Evolutionary conservation across 2,888 invertebrate genomes (phyloP).

Genomic region (Spodoptera exigua): DNA sequence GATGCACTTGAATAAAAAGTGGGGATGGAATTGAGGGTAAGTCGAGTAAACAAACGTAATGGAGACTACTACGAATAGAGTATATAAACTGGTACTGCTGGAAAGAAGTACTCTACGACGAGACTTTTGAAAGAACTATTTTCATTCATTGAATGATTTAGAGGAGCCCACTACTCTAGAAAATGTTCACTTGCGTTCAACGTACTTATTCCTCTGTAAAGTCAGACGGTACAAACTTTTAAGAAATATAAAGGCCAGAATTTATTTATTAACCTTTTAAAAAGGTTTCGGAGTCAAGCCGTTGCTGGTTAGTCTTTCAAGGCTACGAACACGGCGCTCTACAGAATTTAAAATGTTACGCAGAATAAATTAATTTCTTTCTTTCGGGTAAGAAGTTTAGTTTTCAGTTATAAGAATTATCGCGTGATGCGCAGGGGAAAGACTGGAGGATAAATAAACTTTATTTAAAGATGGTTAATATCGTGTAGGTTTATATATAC

Average conservation of each 20-base stretch:
- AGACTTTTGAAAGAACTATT: slow-evolving; percentile 13
- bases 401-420: slow-evolving; percentile 34
- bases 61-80: not conserved
- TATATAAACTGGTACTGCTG: not conserved
- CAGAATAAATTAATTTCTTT: slow-evolving; percentile 37
- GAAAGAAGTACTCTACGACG: slow-evolving; percentile 3
- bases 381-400: slow-evolving; percentile 28
- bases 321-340: slow-evolving; percentile 26
- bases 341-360: slow-evolving; percentile 45
- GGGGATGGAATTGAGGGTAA: slow-evolving; percentile 15
- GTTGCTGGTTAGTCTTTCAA: slow-evolving; percentile 44
- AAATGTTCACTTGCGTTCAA: slow-evolving; percentile 28
- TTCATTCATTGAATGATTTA: slow-evolving; percentile 23
- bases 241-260: slow-evolving; percentile 45
- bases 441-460: slow-evolving; percentile 27
- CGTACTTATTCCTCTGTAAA: slow-evolving; percentile 24
- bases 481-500: not conserved
- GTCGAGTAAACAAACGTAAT: slow-evolving; percentile 9
- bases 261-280: slow-evolving; percentile 53
- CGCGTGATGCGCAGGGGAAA: slow-evolving; percentile 37
- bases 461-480: slow-evolving; percentile 5
- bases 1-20: slow-evolving; percentile 20
- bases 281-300: slow-evolving; percentile 43
- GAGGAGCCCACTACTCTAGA: slow-evolving; percentile 10
- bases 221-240: slow-evolving; percentile 33